These are phyloP conservation scores for Corydoras maculifer DNA, from an alignment of 2,113 vertebrate genomes.

Conservation along the genomic window DNA sequence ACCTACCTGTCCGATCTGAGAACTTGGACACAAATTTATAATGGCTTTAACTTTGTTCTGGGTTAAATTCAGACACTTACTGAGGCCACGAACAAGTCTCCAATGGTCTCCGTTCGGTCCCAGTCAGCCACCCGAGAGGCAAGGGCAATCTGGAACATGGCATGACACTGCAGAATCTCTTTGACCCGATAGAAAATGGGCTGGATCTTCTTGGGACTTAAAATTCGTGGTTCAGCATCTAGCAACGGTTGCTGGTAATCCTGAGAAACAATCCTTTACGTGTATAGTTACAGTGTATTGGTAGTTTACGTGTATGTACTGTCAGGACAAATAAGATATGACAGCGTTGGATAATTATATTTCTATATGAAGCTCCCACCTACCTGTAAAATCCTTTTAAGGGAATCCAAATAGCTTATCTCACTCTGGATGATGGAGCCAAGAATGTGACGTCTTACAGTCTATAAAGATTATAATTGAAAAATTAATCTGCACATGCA, in stretches of 20 bases:
- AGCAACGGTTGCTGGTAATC: constrained; percentile 77
- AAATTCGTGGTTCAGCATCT: constrained; percentile 75
- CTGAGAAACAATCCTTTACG: constrained; percentile 45
- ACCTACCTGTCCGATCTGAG: background rate
- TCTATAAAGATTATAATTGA: constrained; percentile 48
- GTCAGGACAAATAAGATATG: background rate
- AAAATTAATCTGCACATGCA: no score
- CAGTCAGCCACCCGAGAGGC: constrained; percentile 75
- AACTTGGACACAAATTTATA: background rate
- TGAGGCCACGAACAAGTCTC: constrained; percentile 82
- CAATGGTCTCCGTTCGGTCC: constrained; percentile 75
- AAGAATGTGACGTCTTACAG: constrained; percentile 75
- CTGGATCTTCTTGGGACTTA: constrained; percentile 73
- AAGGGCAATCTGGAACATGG: constrained; percentile 83
- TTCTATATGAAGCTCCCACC: constrained; percentile 7
- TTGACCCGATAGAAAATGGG: constrained; percentile 70
- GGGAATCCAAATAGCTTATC: constrained; percentile 74
- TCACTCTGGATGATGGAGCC: constrained; percentile 79
- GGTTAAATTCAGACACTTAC: constrained; percentile 48
- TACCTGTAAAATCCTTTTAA: constrained; percentile 77
- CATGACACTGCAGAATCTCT: constrained; percentile 82
- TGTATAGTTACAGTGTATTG: no score
- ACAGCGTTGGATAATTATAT: background rate
- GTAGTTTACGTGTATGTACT: constrained; percentile 1
- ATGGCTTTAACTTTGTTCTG: background rate